Base-by-base conservation (phyloP, 2,797 vertebrate genomes). In the Tamandua tetradactyla region DNA sequence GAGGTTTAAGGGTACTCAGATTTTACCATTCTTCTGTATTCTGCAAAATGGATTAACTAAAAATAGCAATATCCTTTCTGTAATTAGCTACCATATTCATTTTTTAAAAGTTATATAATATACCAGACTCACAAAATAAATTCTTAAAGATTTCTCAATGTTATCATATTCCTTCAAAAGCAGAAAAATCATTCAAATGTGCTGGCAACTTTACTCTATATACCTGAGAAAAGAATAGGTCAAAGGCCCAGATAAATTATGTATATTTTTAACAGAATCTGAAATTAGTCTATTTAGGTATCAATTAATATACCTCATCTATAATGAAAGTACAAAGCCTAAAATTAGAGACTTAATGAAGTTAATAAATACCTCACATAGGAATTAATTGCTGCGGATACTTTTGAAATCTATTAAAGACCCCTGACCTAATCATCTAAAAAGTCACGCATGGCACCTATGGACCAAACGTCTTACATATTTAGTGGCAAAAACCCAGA, bases 181-280 rank as follows among this genome's bases (percentile, higher is more conserved):
- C 10, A 85, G 62, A 93, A 95, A 91, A 88, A 27, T 81, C 47
- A 81, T 86, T 78, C 47, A 40, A 95, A 88, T 22, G 2, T n/a
- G 35, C 57, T 87, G 18, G 83, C 22, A 55, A 74, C 95, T 71
- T 27, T 61, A 74, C 12, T 92, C 17, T 30, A 74, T 42, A 85
- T 27, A 90, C 55, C 23, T 72, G 47, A 40, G 69, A 88, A 96
- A 96, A 75, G 44, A 86, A 80, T 5, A 89, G 69, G 78, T 35
- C 37, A 93, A 42, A 40, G 42, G 85, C 17, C 57, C 47, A 88
- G 57, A 91, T 90, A 61, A 92, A 88, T 59, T 76, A 11, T 23
- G 52, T 44, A 93, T 88, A 82, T 93, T 92, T 95, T 95, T 95
- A 94, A 87, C 78, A 92, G 95, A 96, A 81, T 91, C 76, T 91